These are phyloP conservation scores for Agrochola macilenta DNA, from an alignment of 2,888 invertebrate species.

Conservation along the genomic window DNA sequence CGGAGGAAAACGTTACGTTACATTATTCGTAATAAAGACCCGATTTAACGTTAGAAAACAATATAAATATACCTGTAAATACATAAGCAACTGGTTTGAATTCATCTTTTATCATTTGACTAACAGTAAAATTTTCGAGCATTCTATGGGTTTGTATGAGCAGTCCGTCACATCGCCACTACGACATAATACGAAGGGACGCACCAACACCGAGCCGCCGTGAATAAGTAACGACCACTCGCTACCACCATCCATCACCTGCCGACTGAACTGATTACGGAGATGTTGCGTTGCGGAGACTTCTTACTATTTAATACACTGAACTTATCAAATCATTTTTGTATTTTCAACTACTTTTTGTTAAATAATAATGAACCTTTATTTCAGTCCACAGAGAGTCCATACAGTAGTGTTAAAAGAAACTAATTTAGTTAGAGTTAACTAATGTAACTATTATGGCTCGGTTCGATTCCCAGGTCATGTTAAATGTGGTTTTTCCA, in stretches of 20 bases:
- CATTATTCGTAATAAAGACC: not conserved
- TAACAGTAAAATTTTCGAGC: not conserved
- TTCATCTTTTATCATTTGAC: not conserved
- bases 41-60: no score
- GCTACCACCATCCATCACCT: slow-evolving; percentile 9
- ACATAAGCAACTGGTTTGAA: not conserved
- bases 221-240: slow-evolving; percentile 13
- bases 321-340: not conserved
- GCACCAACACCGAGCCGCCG: not conserved
- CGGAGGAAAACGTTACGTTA: no score
- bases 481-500: not conserved
- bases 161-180: not conserved
- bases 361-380: no score
- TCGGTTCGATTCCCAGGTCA: not conserved
- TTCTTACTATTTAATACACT: not conserved
- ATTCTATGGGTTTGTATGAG: not conserved
- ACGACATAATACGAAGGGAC: not conserved
- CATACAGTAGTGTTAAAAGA: no score
- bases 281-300: not conserved
- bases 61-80: no score
- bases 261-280: not conserved
- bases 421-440: no score
- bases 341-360: not conserved
- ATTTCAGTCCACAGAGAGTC: no score
- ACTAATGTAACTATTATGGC: no score